Evolutionary conservation across 1,140 invertebrate species (phyloP).

Genomic region (Phymastichus coffea): DNA sequence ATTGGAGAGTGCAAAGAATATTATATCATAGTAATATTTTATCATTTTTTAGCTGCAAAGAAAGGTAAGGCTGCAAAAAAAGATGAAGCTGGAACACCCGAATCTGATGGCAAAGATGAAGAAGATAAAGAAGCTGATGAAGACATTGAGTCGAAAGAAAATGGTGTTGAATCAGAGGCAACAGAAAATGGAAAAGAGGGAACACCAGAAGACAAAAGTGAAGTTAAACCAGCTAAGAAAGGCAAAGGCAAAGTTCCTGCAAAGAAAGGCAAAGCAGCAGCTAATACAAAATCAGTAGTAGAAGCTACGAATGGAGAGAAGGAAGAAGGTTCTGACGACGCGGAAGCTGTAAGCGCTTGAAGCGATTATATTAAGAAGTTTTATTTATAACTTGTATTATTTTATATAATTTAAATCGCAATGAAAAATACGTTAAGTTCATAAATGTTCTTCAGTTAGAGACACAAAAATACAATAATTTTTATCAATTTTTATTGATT

Average conservation of each 20-base stretch:
- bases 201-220: slow-evolving; percentile 7
- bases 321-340: slow-evolving; percentile 16
- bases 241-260: slow-evolving; percentile 8
- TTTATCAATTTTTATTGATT: slow-evolving; percentile 11
- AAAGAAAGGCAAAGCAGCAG: slow-evolving; percentile 16
- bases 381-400: slow-evolving; percentile 26
- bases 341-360: slow-evolving; percentile 4
- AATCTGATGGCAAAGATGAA: slow-evolving; percentile 17
- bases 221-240: slow-evolving; percentile 7
- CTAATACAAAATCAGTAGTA: background rate
- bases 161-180: slow-evolving; percentile 16
- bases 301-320: slow-evolving; percentile 12
- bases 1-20: too few relatives aligned
- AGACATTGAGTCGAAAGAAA: slow-evolving; percentile 10
- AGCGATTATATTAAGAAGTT: slow-evolving; percentile 21
- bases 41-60: too few relatives aligned
- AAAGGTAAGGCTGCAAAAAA: background rate
- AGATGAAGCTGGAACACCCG: background rate
- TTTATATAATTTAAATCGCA: slow-evolving; percentile 26
- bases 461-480: slow-evolving; percentile 13
- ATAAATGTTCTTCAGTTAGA: slow-evolving; percentile 18
- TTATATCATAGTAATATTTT: too few relatives aligned
- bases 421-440: slow-evolving; percentile 11
- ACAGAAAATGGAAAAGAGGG: slow-evolving; percentile 20
- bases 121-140: background rate